Evolutionary conservation across 2,888 invertebrate species (phyloP), one percentile per base, ranked within the genome.

Genomic region (Xestia xanthographa): DNA sequence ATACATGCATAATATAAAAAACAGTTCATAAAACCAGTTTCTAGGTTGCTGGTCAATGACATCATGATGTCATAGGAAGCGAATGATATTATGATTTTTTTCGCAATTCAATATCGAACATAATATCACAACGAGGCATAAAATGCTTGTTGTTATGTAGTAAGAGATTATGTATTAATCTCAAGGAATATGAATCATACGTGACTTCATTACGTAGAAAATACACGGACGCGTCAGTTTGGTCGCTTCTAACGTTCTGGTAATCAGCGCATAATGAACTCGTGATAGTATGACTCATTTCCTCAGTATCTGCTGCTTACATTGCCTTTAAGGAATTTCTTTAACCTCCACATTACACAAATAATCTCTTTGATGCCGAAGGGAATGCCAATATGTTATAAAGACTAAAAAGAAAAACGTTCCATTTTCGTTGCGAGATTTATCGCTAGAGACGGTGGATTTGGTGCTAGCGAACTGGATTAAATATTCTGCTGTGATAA

Each of bases 381-480:
- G 70, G 63, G n/a, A 48, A 71, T 63, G 56, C 38, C 38, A 45
- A 66, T 79, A 72, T 58, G 29, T 67, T 79, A 69, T 75, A 66
- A 78, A 86, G 66, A 50, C 75, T 72, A 70, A 34, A 80, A 79
- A 74, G 65, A 58, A 78, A 75, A 78, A 50, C 43, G 34, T 60
- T 73, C 58, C 66, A 58, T 62, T 80, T 85, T 73, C 56, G 41
- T 34, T 53, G 66, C 38, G 66, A 79, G 70, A 80, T 80, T 81
- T 88, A 87, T 87, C 71, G 77, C 77, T 66, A 75, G 84, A 80
- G 85, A 85, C 68, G 70, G 77, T 66, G 73, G 85, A 82, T 85
- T 83, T 83, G 66, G 71, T 63, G 56, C 71, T 67, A 79, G 80
- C 66, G 66, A 67, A 74, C 45, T 77, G 80, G 76, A 83, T 87